Base-by-base conservation (phyloP, 1,140 invertebrate species). In the Hetaerina americana region DNA sequence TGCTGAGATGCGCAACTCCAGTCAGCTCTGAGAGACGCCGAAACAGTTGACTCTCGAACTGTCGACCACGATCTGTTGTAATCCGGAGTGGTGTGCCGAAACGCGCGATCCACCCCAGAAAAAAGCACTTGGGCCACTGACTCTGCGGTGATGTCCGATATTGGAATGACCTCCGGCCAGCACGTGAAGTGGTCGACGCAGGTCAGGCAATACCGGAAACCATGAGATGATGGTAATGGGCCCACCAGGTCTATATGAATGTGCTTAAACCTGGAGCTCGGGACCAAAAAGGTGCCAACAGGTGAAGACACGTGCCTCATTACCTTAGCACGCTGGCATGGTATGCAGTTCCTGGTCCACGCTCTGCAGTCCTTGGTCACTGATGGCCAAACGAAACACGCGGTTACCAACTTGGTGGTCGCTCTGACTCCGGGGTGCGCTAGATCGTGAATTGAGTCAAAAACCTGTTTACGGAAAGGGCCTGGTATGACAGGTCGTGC, bases 361-460 rank as follows among this genome's bases (percentile, higher is more conserved):
- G n/a, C n/a, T n/a, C n/a, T n/a, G n/a, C n/a, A n/a, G n/a, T n/a
- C n/a, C n/a, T n/a, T n/a, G n/a, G n/a, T n/a, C n/a, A n/a, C n/a
- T n/a, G n/a, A n/a, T n/a, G n/a, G n/a, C n/a, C n/a, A n/a, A 10
- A 84, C 78, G 72, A 76, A 84, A 71, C 78, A 69, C 68, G 79
- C 49, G 18, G 75, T 70, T 0, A 84, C 76, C 26, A 82, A 72
- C 73, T 78, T 78, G 8, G 71, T 70, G 12, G 78, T 74, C 0
- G 74, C 49, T 0, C 68, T 66, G 8, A 72, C 72, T 24, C 76
- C 76, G 18, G 76, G 77, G 70, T 80, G 78, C n/a, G n/a, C n/a
- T n/a, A n/a, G n/a, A n/a, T n/a, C n/a, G n/a, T n/a, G n/a, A n/a
- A n/a, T n/a, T n/a, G n/a, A n/a, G n/a, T n/a, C n/a, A n/a, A n/a